phyloP scores from a whole-genome alignment of 1,140 invertebrate genomes.

The Ostrea denselamellosa region DNA sequence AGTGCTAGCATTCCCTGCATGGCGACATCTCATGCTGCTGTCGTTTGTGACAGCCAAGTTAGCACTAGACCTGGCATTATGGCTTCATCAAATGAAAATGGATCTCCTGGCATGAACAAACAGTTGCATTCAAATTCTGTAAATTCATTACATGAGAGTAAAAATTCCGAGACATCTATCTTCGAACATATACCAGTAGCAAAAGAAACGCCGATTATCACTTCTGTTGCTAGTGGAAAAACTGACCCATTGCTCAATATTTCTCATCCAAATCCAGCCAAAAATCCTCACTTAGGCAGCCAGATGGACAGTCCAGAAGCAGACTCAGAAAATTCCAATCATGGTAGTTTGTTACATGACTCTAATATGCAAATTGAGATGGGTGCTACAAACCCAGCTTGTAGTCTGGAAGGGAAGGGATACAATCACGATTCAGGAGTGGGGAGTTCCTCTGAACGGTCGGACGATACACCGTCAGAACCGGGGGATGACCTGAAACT shows the following conservation, averaged over 20 bases:
- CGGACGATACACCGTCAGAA: constrained; percentile 75
- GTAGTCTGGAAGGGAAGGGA: constrained; percentile 57
- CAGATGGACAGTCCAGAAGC: constrained; percentile 55
- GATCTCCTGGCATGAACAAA: not conserved
- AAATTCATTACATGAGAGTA: constrained; percentile 9
- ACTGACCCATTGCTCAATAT: constrained; percentile 64
- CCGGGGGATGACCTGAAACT: constrained; percentile 72
- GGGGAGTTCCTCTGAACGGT: constrained; percentile 74
- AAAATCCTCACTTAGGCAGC: constrained; percentile 51
- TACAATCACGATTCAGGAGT: constrained; percentile 75
- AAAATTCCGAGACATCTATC: constrained; percentile 25
- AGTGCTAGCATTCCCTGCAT: not conserved
- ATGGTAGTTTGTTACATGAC: constrained; percentile 66
- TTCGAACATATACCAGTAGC: not conserved
- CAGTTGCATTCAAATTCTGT: not conserved
- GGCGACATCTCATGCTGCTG: not conserved
- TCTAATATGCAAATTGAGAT: constrained; percentile 66
- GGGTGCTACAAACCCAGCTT: constrained; percentile 60
- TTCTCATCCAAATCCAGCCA: constrained; percentile 58
- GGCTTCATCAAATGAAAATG: constrained; percentile 4
- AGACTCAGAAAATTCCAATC: constrained; percentile 69
- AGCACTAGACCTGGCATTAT: not conserved
- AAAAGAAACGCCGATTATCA: not conserved
- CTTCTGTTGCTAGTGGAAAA: constrained; percentile 31
- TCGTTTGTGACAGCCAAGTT: not conserved